Conservation (phyloP, 2,888 invertebrate species). For the Ferdinandea cuprea region DNA sequence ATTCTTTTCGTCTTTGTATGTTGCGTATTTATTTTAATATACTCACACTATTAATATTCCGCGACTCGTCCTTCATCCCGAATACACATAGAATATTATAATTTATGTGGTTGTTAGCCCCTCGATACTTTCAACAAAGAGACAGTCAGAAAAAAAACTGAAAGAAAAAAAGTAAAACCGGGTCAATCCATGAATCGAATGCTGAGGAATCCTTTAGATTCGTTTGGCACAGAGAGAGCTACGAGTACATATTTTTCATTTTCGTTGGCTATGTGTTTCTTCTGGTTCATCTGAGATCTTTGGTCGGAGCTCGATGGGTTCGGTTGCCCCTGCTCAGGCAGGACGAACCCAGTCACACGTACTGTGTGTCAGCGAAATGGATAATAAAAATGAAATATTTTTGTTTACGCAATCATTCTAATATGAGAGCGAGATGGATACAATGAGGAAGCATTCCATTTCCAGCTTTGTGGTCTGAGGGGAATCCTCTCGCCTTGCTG, state of each 20-base stretch:
- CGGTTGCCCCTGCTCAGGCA: background rate
- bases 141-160: background rate
- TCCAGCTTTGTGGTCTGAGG: slow-evolving; percentile 5
- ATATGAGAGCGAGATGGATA: slow-evolving; percentile 53
- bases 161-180: slow-evolving; percentile 26
- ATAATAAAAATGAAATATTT: slow-evolving; percentile 75
- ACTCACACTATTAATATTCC: slow-evolving; percentile 61
- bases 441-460: slow-evolving; percentile 52
- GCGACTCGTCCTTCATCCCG: slow-evolving; percentile 41
- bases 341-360: slow-evolving; percentile 51
- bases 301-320: too few species aligned
- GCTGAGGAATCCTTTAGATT: slow-evolving; percentile 22
- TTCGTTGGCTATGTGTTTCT: slow-evolving; percentile 16
- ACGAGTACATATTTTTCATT: slow-evolving; percentile 11
- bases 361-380: slow-evolving; percentile 72
- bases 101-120: slow-evolving; percentile 57
- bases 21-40: slow-evolving; percentile 65
- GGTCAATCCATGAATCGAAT: slow-evolving; percentile 68
- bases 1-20: slow-evolving; percentile 27
- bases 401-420: slow-evolving; percentile 73
- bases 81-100: slow-evolving; percentile 34
- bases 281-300: slow-evolving; percentile 38
- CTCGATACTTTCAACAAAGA: slow-evolving; percentile 19
- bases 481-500: slow-evolving; percentile 17
- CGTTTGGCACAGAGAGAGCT: slow-evolving; percentile 13